These are phyloP conservation scores for Spongia lamella DNA, from an alignment of 37 sponge, comb jelly and placozoan species.

Conservation along the genomic window DNA sequence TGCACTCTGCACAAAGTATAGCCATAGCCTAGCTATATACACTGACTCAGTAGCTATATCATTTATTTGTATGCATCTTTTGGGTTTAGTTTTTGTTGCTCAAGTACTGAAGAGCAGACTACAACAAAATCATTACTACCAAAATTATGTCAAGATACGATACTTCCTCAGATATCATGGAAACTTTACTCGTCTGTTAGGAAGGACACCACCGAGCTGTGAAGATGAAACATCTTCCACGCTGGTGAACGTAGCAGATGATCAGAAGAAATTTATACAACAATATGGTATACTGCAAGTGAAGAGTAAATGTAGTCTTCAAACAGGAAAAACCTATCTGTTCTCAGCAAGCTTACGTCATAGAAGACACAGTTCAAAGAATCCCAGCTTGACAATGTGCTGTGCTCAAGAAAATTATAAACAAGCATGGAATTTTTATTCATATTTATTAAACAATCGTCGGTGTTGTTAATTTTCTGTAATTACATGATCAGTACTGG, in stretches of 20 bases:
- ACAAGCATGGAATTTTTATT: neutral
- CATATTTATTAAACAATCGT: neutral
- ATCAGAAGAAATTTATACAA: neutral
- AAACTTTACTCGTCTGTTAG: neutral
- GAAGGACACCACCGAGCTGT: neutral
- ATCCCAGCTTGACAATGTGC: slow-evolving; percentile 2
- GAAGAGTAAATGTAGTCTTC: slow-evolving; percentile 4
- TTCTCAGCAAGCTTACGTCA: slow-evolving; percentile 13
- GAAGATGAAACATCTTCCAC: neutral
- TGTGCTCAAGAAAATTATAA: slow-evolving; percentile 4
- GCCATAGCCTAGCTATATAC: neutral
- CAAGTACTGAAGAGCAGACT: neutral
- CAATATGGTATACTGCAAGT: neutral
- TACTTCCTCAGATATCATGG: slow-evolving; percentile 15
- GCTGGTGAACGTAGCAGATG: neutral
- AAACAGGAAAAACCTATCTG: neutral
- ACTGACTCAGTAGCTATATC: neutral
- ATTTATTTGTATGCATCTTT: neutral
- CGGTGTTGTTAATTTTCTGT: slow-evolving; percentile 7
- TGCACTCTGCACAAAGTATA: neutral
- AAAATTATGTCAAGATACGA: slow-evolving; percentile 12
- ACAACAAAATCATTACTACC: neutral
- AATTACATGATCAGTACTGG: neutral
- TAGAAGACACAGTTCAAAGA: too few relatives aligned
- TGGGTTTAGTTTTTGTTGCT: slow-evolving; percentile 18